Evolutionary conservation across 2,113 vertebrate species (phyloP).

Genomic region (Hypocryptadius cinnamomeus): DNA sequence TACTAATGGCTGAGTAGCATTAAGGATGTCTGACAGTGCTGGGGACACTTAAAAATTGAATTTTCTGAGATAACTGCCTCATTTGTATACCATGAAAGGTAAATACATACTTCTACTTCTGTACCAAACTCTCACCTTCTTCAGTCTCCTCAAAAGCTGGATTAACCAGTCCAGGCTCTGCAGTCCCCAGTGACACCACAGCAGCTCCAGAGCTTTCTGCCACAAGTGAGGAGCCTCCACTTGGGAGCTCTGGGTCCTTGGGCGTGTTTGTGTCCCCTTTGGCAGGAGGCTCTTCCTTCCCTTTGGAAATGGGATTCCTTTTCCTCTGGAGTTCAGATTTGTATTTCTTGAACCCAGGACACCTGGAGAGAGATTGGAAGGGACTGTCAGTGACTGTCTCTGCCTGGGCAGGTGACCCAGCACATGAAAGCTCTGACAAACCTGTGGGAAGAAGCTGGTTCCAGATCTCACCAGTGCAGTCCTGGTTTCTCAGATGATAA

Average conservation of each 20-base stretch:
- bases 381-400: not conserved
- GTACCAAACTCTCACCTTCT: slow-evolving; percentile 71
- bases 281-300: slow-evolving; percentile 70
- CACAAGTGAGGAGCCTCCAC: not conserved
- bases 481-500: not conserved
- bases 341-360: slow-evolving; percentile 80
- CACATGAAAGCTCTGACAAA: not conserved
- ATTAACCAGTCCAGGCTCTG: slow-evolving; percentile 84
- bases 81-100: not conserved
- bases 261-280: slow-evolving; percentile 49
- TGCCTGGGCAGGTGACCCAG: not conserved
- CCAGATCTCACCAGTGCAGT: not conserved
- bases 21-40: not conserved
- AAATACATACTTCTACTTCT: not conserved
- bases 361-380: slow-evolving; percentile 65
- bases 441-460: not conserved
- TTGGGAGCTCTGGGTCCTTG: not conserved
- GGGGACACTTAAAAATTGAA: not conserved
- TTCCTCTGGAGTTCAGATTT: slow-evolving; percentile 76
- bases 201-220: slow-evolving; percentile 58
- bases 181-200: slow-evolving; percentile 43
- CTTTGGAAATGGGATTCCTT: slow-evolving; percentile 73
- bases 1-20: not conserved
- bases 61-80: not conserved
- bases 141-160: slow-evolving; percentile 88